These are phyloP conservation scores for Cybosia mesomella DNA, from an alignment of 2,888 invertebrate species.

Conservation along the genomic window DNA sequence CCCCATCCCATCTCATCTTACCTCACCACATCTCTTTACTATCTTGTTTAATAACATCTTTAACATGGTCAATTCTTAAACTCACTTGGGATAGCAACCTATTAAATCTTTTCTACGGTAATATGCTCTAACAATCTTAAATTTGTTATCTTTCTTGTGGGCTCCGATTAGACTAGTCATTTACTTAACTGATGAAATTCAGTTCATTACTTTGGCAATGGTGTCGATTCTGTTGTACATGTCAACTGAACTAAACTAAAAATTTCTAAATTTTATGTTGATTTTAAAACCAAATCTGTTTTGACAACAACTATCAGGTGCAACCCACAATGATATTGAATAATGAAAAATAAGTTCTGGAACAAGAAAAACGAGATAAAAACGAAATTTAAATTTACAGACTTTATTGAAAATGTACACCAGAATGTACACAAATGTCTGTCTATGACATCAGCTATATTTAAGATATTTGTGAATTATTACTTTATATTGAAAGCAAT, in stretches of 20 bases:
- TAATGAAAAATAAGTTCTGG: no score
- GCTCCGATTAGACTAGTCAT: conserved; percentile 37
- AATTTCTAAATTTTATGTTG: no score
- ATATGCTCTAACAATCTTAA: conserved; percentile 13
- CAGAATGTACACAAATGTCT: conserved; percentile 9
- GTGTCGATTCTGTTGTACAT: no score
- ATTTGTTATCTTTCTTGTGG: conserved; percentile 33
- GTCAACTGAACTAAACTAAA: no score
- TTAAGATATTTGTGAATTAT: conserved; percentile 39
- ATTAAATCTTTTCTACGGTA: conserved; percentile 38
- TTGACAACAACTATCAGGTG: no score
- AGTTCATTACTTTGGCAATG: conserved; percentile 38
- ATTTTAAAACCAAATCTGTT: no score
- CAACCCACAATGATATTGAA: no score
- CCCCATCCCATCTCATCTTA: background rate
- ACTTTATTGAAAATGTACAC: no score
- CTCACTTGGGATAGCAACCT: background rate
- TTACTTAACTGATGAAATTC: conserved; percentile 37
- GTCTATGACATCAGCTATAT: conserved; percentile 27
- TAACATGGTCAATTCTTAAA: background rate
- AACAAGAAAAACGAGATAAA: no score
- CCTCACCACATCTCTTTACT: background rate
- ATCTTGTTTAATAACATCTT: no score
- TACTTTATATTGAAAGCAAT: conserved; percentile 55
- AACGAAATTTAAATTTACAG: no score